phyloP scores from a whole-genome alignment of 1,140 invertebrate genomes.

The Trichonephila clavipes region DNA sequence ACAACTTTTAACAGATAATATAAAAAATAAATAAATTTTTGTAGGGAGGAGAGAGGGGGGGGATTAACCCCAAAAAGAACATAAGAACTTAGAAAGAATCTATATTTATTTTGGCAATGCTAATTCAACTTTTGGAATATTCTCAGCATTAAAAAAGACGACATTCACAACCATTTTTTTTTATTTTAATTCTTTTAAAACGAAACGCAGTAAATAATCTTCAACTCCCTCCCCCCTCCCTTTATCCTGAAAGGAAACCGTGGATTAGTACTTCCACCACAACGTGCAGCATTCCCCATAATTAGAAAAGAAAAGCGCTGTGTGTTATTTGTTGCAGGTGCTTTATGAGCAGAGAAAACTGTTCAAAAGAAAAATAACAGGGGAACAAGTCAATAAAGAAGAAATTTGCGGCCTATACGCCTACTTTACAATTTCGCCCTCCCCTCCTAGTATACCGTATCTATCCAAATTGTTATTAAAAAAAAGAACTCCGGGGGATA shows the following conservation, averaged over 20 bases:
- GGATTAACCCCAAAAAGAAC: no score
- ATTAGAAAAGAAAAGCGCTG: background rate
- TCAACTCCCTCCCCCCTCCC: background rate
- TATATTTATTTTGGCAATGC: no score
- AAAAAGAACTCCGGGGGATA: background rate
- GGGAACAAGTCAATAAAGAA: background rate
- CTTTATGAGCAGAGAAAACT: slow-evolving; percentile 36
- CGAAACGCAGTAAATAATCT: no score
- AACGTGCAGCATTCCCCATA: background rate
- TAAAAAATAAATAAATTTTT: no score
- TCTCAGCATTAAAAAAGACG: no score
- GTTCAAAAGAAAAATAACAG: slow-evolving; percentile 37
- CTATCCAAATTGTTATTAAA: background rate
- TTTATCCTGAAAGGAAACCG: background rate
- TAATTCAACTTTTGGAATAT: no score
- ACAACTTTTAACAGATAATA: no score
- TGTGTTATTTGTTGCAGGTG: slow-evolving; percentile 45
- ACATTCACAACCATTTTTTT: no score
- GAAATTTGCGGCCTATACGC: background rate
- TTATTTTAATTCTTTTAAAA: no score
- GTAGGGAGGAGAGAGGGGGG: no score
- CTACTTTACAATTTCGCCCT: slow-evolving; percentile 12
- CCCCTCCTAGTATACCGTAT: background rate
- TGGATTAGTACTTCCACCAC: background rate
- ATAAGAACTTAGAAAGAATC: no score